These are phyloP conservation scores for Lycia hirtaria DNA, from an alignment of 2,888 invertebrate species.

Conservation along the genomic window DNA sequence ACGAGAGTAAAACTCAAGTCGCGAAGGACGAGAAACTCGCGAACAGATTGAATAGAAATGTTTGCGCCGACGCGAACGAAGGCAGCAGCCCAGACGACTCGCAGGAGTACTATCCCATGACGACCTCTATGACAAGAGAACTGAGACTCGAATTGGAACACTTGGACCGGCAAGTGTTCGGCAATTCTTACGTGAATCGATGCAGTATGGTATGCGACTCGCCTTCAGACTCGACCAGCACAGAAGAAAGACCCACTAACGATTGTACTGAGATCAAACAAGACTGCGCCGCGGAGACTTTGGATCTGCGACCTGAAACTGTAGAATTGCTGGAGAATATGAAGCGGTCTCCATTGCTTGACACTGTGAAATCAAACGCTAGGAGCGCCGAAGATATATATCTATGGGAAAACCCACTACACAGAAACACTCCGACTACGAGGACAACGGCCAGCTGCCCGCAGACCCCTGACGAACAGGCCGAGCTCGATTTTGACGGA, in stretches of 20 bases:
- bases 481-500: slow-evolving; percentile 89
- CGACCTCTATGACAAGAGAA: slow-evolving; percentile 94
- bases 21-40: slow-evolving; percentile 55
- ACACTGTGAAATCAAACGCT: slow-evolving; percentile 71
- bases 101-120: slow-evolving; percentile 94
- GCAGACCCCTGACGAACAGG: slow-evolving; percentile 90
- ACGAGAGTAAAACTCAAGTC: slow-evolving; percentile 62
- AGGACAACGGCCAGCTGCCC: slow-evolving; percentile 78
- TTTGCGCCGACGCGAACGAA: slow-evolving; percentile 74
- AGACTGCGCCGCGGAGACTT: slow-evolving; percentile 51
- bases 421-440: slow-evolving; percentile 81
- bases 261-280: slow-evolving; percentile 58
- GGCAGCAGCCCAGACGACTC: slow-evolving; percentile 92
- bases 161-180: slow-evolving; percentile 93
- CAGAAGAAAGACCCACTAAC: slow-evolving; percentile 69
- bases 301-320: slow-evolving; percentile 55
- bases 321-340: slow-evolving; percentile 56
- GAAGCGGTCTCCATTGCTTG: slow-evolving; percentile 69
- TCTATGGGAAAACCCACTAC: slow-evolving; percentile 92
- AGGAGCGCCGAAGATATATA: slow-evolving; percentile 89
- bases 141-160: slow-evolving; percentile 93
- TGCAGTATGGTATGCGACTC: slow-evolving; percentile 74
- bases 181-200: slow-evolving; percentile 75
- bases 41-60: slow-evolving; percentile 59
- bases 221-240: slow-evolving; percentile 74